Evolutionary conservation across 2,888 invertebrate species (phyloP), one percentile per base, ranked within the genome.

Genomic region (Eupithecia pulchellata): DNA sequence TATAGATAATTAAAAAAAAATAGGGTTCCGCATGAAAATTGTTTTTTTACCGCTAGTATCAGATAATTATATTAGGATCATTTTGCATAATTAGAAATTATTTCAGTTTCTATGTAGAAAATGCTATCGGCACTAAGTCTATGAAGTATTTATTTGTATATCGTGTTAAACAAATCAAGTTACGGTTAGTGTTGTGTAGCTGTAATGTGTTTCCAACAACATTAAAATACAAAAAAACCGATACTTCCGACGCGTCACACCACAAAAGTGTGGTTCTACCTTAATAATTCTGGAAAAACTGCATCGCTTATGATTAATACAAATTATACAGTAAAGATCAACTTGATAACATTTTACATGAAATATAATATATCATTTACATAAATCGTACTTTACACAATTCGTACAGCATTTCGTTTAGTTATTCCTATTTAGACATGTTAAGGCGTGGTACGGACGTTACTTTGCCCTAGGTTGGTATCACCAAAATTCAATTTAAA

Each of bases 371-470:
- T 58, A 58, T 32, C 20, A 62, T 64, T 72, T 66, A 72, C 60
- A 63, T 66, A 66, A 30, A 57, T 58, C 39, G 25, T 71, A 68
- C 63, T 36, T 57, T 64, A 69, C 60, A 64, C 32, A 63, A 60
- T 66, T 69, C 69, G 32, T 36, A 47, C 20, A 69, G 57, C 69
- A 52, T 67, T 67, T 73, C 60, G 60, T 55, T 69, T 63, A 47
- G 52, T 65, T 65, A 66, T 67, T 61, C 6, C 34, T 55, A 64
- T 62, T 60, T 63, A 42, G 58, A 69, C 72, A 69, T 58, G 69
- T 55, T 73, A 75, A 75, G 75, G 73, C 75, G 63, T 71, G 36
- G 70, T 66, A 47, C 25, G 73, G 75, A 75, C 75, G 69, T 72
- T 42, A 62, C n/a, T 36, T 36, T 62, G 58, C 61, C 76, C 69